A percentile compares a stretch with the other conserved stretches of the same genome.
phyloP scores from a whole-genome alignment of 2,113 vertebrate genomes.

The Scytalopus superciliaris region DNA sequence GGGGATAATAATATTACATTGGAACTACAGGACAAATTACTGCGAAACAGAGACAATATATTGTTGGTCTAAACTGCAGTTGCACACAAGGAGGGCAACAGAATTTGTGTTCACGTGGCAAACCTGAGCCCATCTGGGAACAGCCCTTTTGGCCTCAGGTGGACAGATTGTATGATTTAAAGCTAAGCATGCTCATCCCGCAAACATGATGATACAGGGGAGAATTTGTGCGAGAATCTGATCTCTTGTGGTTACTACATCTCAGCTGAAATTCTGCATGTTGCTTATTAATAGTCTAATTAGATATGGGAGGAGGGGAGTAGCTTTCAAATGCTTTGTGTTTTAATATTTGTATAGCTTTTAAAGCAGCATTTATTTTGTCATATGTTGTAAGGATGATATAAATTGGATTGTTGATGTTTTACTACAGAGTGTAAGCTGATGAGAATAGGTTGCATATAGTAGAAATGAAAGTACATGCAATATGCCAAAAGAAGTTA shows the following conservation, averaged over 20 bases:
- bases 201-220: background rate
- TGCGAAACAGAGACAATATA: background rate
- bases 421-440: background rate
- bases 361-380: background rate
- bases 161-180: background rate
- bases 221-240: background rate
- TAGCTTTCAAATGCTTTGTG: background rate
- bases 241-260: background rate
- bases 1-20: background rate
- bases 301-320: background rate
- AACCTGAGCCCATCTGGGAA: background rate
- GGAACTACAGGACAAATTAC: background rate
- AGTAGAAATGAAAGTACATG: background rate
- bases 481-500: background rate
- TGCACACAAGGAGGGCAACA: background rate
- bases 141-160: background rate
- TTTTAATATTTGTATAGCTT: background rate
- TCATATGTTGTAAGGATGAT: background rate
- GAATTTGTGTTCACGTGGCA: background rate
- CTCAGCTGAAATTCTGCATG: background rate
- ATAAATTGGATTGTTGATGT: background rate
- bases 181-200: background rate
- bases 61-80: background rate
- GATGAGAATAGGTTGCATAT: background rate
- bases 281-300: constrained; percentile 12